Base-by-base conservation (phyloP, 2,113 vertebrate species). In the Festucalex cinctus region DNA sequence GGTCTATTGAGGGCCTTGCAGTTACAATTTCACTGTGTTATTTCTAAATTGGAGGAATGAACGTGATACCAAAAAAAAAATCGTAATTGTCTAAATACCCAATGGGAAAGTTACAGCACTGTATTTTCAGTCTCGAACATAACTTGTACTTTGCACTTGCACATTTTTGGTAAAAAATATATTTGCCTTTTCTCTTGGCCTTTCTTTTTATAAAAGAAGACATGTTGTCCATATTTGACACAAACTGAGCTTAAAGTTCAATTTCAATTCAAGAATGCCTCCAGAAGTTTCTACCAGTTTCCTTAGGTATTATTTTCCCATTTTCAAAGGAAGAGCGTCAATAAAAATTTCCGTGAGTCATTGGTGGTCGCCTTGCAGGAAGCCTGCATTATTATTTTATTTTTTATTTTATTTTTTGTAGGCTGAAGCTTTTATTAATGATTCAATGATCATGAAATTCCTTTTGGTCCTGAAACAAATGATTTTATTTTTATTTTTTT, bases 21-120 rank as follows among this genome's bases (percentile, higher is more conserved):
- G 77, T 70, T 81, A 79, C 71, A 80, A 76, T 70, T 77, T 64
- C 71, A 58, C 76, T 77, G 79, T 61, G 20, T 39, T n/a, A 61
- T 61, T 61, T 22, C 36, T n/a, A 22, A 14, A 24, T 35, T 57
- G 32, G 32, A 57, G 12, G 54, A 32, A 28, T n/a, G 32, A 20
- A 22, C 39, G 58, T 60, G 58, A 60, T 60, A 19, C 7, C 7
- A 56, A 22, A 51, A 49, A 9, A 51, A 10, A 9, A 22, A 57
- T 57, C 26, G 1, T 8, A 32, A 57, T 35, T 13, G 26, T 32
- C 14, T 8, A 32, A 26, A 57, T 57, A 35, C 16, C 14, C 54
- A 57, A 16, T 32, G 13, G 24, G 26, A 56, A 28, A 56, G 54
- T 32, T 17, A 32, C 6, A 32, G 26, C 26, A 32, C 2, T 32